Base-by-base conservation (phyloP, 1,140 invertebrate genomes). In the Eulimnadia texana region DNA sequence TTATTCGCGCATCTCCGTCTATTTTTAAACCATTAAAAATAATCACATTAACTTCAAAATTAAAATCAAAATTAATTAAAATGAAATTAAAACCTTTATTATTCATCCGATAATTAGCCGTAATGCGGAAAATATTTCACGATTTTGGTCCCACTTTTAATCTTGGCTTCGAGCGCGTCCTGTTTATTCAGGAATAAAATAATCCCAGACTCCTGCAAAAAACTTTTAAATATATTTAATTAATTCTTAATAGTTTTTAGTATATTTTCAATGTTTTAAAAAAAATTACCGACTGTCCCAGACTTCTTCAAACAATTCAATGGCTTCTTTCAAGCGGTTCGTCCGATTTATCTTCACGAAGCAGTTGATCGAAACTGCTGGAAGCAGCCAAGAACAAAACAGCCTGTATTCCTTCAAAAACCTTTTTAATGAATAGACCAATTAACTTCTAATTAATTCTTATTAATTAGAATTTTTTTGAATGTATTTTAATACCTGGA, bases 161-260 rank as follows among this genome's bases (percentile, higher is more conserved):
- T 76, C 71, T 90, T 90, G 19, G 79, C 76, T 66, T 82, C 75
- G 42, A 90, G 72, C 2, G 87, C 74, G 71, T 90, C 88, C 69
- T 87, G 86, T 69, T 90, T 90, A 72, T 90, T 90, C 11, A 90
- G 73, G 71, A 90, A 90, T 0, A 89, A 77, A 51, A 90, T 86
- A 16, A 88, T 73, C 2, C 85, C 86, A 10, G 84, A 80, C 61
- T 84, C 78, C 54, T 80, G 71, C 1, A 90, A 74, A 69, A 85
- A 89, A 64, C 85, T 84, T 67, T 6, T 67, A 72, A 3, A 20
- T 11, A 1, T 62, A 28, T 50, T 3, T 20, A 16, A 33, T 13
- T 42, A 11, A 29, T 1, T 6, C 27, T 3, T 58, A 16, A 29
- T n/a, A 57, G n/a, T 6, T 28, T 11, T 33, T 0, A 6, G 24